Base-by-base conservation (phyloP, 1,140 invertebrate genomes). In the Steinernema khuongi region DNA sequence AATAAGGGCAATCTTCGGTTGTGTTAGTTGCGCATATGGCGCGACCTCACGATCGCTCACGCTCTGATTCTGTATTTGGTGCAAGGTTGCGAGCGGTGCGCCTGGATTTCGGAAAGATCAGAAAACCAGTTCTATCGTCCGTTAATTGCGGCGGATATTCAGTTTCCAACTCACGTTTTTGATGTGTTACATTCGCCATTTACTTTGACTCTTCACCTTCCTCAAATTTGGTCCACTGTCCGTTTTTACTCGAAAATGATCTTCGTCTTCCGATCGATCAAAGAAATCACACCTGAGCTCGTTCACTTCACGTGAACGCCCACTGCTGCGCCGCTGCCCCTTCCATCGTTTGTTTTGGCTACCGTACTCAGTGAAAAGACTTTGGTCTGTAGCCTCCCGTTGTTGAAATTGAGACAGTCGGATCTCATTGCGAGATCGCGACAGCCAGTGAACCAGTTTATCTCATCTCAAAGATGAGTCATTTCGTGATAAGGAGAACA, bases 21-120 rank as follows among this genome's bases (percentile, higher is more conserved):
- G 50, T 60, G 50, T 22, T 26, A 14, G 50, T 22, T 22, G 50
- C 50, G 50, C 50, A 60, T 7, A 60, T 22, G 50, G 26, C 14
- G 50, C 50, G 50, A 60, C 50, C 50, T 60, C 50, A 60, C 50
- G 36, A n/a, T 41, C 36, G 50, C 50, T 60, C 50, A 60, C 19
- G 50, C 50, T 60, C 50, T 60, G 50, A 60, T 60, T 60, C 50
- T 22, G 50, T 60, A 60, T 60, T 60, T 7, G 26, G 50, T 60
- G 19, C 50, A 60, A 60, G 22, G 50, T 4, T 17, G 50, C 14
- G 50, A 60, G 50, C 7, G 19, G 22, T 22, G 22, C 11, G 50
- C 50, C 4, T 2, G 11, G 50, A 60, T 60, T 60, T 26, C 14
- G 50, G 50, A n/a, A n/a, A 22, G 14, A 22, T 60, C 19, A 4